Evolutionary conservation across 2,797 vertebrate genomes (phyloP).

Genomic region (Bovichtus diacanthus): DNA sequence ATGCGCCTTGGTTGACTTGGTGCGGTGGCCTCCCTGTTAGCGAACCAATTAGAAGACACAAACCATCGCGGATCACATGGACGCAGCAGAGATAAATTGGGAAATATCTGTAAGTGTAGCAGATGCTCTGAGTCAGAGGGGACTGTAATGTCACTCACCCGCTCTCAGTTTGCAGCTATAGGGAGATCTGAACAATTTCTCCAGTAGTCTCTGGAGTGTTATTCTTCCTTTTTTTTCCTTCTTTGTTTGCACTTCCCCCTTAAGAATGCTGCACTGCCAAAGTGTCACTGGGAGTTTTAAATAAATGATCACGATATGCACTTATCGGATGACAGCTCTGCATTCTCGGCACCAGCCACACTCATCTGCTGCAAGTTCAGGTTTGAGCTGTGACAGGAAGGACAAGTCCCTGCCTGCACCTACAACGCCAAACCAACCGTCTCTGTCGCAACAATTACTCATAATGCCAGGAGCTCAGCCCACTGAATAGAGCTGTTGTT

Average conservation of each 20-base stretch:
- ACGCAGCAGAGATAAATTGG: conserved; percentile 45
- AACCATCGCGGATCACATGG: conserved; percentile 36
- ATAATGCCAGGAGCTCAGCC: conserved; percentile 56
- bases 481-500: conserved; percentile 78
- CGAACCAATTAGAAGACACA: conserved; percentile 58
- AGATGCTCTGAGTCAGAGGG: conserved; percentile 33
- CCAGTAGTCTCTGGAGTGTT: conserved; percentile 28
- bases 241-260: conserved; percentile 49
- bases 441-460: conserved; percentile 71
- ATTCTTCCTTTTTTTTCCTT: not conserved
- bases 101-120: conserved; percentile 41
- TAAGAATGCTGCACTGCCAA: conserved; percentile 56
- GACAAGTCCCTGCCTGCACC: conserved; percentile 78
- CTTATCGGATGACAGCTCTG: conserved; percentile 71
- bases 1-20: conserved; percentile 5
- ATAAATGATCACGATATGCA: conserved; percentile 79
- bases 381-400: conserved; percentile 68
- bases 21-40: conserved; percentile 37
- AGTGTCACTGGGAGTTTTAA: conserved; percentile 70
- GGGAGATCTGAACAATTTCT: conserved; percentile 40
- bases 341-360: conserved; percentile 36
- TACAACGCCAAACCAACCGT: conserved; percentile 64
- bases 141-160: conserved; percentile 52
- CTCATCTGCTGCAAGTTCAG: conserved; percentile 64
- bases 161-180: conserved; percentile 14